Conservation (phyloP, 2,888 invertebrate species). For the Ypsolopha scabrella region DNA sequence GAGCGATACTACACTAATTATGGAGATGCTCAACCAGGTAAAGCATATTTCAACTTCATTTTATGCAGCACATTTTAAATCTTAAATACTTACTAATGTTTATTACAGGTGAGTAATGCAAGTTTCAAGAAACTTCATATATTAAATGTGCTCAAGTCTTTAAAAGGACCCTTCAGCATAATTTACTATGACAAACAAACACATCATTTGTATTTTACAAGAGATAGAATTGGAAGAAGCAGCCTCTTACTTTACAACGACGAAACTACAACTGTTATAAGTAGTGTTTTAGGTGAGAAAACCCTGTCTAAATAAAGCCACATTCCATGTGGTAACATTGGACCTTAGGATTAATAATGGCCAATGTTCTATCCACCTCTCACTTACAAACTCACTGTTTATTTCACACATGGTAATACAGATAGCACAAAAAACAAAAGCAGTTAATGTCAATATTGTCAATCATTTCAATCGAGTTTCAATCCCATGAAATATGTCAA, state of each 20-base stretch:
- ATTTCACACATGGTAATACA: no score
- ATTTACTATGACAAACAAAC: conserved; percentile 76
- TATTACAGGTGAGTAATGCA: conserved; percentile 16
- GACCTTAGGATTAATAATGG: no score
- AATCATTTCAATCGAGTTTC: no score
- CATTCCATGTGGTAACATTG: no score
- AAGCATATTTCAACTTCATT: background rate
- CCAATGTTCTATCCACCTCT: no score
- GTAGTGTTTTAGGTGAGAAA: conserved; percentile 64
- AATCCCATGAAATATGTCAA: no score
- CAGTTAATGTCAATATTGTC: no score
- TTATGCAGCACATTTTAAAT: background rate
- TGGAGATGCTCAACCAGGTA: conserved; percentile 29
- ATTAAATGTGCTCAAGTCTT: conserved; percentile 55
- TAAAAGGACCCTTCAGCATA: conserved; percentile 89
- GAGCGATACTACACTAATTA: conserved; percentile 69
- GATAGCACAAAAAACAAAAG: no score
- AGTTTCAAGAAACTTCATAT: conserved; percentile 27
- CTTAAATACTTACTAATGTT: background rate
- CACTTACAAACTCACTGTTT: no score
- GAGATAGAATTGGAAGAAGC: conserved; percentile 89
- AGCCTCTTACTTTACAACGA: conserved; percentile 78
- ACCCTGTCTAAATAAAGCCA: background rate
- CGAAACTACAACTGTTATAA: conserved; percentile 44
- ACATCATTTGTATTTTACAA: conserved; percentile 79